Evolutionary conservation across 2,888 invertebrate species (phyloP).

Genomic region (Cotesia congregata): DNA sequence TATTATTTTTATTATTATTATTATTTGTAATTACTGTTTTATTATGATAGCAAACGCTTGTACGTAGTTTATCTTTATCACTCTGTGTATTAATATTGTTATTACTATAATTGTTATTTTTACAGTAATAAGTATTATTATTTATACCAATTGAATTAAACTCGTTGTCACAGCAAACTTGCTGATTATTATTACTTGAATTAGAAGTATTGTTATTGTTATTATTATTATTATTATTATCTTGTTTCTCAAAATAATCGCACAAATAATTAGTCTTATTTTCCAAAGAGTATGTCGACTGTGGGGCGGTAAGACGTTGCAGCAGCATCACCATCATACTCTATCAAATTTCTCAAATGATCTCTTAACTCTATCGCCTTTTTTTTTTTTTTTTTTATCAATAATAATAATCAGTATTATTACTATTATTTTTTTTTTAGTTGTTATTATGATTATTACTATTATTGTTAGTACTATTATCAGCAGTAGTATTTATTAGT

Average conservation of each 20-base stretch:
- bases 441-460: constrained; percentile 9
- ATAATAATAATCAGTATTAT: constrained; percentile 8
- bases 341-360: constrained; percentile 58
- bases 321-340: constrained; percentile 71
- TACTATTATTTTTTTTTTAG: constrained; percentile 4
- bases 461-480: not conserved
- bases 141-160: constrained; percentile 22
- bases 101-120: constrained; percentile 48
- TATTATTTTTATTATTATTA: constrained; percentile 22
- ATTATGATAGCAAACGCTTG: constrained; percentile 16
- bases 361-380: constrained; percentile 43
- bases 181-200: constrained; percentile 38
- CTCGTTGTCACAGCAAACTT: constrained; percentile 30
- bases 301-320: constrained; percentile 69
- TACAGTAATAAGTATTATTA: constrained; percentile 39
- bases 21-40: constrained; percentile 38
- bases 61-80: constrained; percentile 42
- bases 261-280: constrained; percentile 52
- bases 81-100: constrained; percentile 50
- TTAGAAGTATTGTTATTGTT: not conserved
- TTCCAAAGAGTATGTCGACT: constrained; percentile 67
- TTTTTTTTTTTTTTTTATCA: not conserved
- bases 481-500: not conserved
- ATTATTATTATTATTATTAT: not conserved
- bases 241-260: constrained; percentile 9